Percentiles rank a stretch among this genome's conserved stretches.
These are phyloP conservation scores for Cylloceria caligata DNA, from an alignment of 2,888 invertebrate species.

Conservation along the genomic window DNA sequence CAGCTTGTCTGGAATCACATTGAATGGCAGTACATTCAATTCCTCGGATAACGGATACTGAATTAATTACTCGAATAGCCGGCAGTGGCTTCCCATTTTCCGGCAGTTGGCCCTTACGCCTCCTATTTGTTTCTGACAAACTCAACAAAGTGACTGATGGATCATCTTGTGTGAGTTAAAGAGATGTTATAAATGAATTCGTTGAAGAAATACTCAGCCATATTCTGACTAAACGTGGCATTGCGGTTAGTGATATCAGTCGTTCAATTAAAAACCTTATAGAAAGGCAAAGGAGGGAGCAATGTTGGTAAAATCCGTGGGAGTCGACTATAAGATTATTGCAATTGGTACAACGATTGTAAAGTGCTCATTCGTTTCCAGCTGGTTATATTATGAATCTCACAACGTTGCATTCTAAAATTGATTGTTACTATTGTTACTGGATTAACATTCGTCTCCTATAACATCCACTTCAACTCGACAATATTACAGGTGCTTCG, in stretches of 20 bases:
- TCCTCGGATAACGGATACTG: neutral
- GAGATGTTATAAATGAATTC: neutral
- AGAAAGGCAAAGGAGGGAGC: neutral
- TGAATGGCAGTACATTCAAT: neutral
- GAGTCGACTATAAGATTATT: neutral
- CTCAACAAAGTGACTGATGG: neutral
- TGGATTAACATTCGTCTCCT: neutral
- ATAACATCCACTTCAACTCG: neutral
- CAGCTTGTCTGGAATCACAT: no score
- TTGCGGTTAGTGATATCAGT: neutral
- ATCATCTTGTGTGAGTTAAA: neutral
- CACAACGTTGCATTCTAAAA: neutral
- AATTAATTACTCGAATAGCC: neutral
- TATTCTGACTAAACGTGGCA: neutral
- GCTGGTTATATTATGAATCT: neutral
- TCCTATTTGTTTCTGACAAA: neutral
- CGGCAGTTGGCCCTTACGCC: neutral
- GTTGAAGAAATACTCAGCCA: neutral
- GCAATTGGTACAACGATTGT: neutral
- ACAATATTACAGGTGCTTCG: slow-evolving; percentile 7
- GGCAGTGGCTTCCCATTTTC: neutral
- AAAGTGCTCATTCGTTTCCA: neutral
- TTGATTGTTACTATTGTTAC: neutral
- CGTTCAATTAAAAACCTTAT: neutral
- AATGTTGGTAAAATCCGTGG: neutral